Evolutionary conservation across 2,113 vertebrate genomes (phyloP).

Genomic region (Muscicapa adusta): DNA sequence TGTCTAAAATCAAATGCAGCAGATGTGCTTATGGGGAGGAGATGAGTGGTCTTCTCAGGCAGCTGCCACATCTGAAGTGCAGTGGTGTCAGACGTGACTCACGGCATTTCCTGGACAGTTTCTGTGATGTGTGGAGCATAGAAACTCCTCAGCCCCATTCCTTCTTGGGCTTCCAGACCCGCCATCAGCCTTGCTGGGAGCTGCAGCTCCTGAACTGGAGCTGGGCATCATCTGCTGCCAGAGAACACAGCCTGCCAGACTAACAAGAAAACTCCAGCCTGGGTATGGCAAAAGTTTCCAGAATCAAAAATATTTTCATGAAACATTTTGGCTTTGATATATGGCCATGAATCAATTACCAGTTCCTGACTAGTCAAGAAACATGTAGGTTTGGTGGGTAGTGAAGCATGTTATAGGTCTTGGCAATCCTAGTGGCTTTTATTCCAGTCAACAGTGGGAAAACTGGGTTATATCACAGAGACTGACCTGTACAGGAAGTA

Average conservation of each 20-base stretch:
- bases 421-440: not conserved
- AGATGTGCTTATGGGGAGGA: not conserved
- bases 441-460: not conserved
- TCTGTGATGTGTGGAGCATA: rapidly evolving
- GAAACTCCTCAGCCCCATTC: not conserved
- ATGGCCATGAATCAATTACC: not conserved
- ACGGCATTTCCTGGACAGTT: not conserved
- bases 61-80: not conserved
- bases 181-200: not conserved
- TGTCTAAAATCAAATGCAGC: not conserved
- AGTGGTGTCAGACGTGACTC: not conserved
- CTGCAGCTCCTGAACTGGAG: not conserved
- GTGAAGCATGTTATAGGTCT: not conserved
- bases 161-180: not conserved
- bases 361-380: not conserved
- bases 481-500: not conserved
- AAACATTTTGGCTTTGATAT: not conserved
- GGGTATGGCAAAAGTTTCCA: not conserved
- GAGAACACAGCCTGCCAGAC: not conserved
- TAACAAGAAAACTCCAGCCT: not conserved
- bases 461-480: not conserved
- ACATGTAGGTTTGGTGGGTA: not conserved
- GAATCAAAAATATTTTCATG: not conserved
- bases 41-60: not conserved
- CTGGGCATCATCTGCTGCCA: not conserved